A percentile compares a stretch with the other conserved stretches of the same genome.
Conservation (phyloP, 2,888 invertebrate species). For the Pseudanteris insignis region DNA sequence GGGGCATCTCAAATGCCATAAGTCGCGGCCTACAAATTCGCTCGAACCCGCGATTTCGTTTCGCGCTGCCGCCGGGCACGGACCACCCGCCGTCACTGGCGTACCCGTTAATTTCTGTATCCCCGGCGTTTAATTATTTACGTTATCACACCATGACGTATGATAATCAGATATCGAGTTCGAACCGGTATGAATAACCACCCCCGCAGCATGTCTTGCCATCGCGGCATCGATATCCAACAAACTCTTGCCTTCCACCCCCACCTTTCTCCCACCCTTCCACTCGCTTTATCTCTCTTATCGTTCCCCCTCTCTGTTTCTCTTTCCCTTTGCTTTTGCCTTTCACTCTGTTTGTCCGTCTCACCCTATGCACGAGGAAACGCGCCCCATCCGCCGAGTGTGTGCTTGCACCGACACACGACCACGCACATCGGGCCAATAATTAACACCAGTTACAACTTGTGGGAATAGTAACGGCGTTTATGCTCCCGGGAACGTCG, state of each 20-base stretch:
- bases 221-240: conserved; percentile 32
- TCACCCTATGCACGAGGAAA: background rate
- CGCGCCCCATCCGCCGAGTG: background rate
- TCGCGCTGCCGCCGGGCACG: conserved; percentile 14
- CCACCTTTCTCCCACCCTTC: conserved; percentile 5
- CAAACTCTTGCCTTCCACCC: conserved; percentile 27
- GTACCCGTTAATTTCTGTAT: conserved; percentile 40
- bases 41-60: conserved; percentile 29
- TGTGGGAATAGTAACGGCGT: conserved; percentile 66
- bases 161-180: conserved; percentile 63
- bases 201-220: conserved; percentile 16
- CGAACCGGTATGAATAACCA: conserved; percentile 55
- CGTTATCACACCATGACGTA: conserved; percentile 59
- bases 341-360: too few relatives aligned
- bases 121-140: conserved; percentile 60
- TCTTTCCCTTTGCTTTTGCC: too few relatives aligned
- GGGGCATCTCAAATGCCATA: conserved; percentile 15
- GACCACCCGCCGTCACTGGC: conserved; percentile 38
- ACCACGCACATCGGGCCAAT: conserved; percentile 62
- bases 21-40: conserved; percentile 6
- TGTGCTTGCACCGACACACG: conserved; percentile 5
- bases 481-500: conserved; percentile 66
- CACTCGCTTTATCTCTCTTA: too few relatives aligned
- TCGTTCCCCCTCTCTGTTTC: too few relatives aligned
- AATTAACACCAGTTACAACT: conserved; percentile 67